phyloP scores from a whole-genome alignment of 2,888 invertebrate species.

The Amphipyra berbera region DNA sequence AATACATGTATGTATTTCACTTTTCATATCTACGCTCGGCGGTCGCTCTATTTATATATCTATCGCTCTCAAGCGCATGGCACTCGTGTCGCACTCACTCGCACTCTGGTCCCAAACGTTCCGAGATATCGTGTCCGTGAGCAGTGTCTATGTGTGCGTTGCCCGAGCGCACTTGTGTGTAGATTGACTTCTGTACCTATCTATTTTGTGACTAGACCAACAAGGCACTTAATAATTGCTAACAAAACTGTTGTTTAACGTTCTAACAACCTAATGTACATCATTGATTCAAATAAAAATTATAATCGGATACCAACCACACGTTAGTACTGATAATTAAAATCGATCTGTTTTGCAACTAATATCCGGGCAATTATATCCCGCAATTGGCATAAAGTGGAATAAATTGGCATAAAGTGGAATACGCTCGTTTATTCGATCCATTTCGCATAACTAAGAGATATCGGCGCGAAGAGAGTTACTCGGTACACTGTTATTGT shows the following conservation, averaged over 20 bases:
- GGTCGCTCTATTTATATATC: too few relatives aligned
- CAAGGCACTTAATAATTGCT: too few relatives aligned
- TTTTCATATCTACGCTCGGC: too few relatives aligned
- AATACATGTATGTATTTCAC: too few relatives aligned
- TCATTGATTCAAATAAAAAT: slow-evolving; percentile 43
- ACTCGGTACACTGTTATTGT: slow-evolving; percentile 38
- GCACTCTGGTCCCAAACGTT: too few relatives aligned
- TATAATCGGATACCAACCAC: slow-evolving; percentile 27
- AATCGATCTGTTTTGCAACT: slow-evolving; percentile 37
- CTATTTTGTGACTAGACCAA: too few relatives aligned
- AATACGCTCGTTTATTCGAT: slow-evolving; percentile 42
- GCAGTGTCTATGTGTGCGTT: too few relatives aligned
- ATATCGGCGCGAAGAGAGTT: slow-evolving; percentile 37
- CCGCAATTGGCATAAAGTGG: slow-evolving; percentile 34
- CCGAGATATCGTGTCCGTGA: too few relatives aligned
- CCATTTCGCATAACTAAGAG: slow-evolving; percentile 45
- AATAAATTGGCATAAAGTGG: slow-evolving; percentile 41
- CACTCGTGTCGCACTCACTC: too few relatives aligned
- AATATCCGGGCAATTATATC: slow-evolving; percentile 44
- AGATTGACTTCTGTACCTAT: too few relatives aligned
- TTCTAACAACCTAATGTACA: slow-evolving; percentile 19
- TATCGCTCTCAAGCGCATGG: too few relatives aligned
- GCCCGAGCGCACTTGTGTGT: too few relatives aligned
- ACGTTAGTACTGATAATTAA: slow-evolving; percentile 29
- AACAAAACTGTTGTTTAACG: slow-evolving; percentile 5